Evolutionary conservation across 2,797 vertebrate genomes (phyloP).

Genomic region (Coracias cyanogaster): DNA sequence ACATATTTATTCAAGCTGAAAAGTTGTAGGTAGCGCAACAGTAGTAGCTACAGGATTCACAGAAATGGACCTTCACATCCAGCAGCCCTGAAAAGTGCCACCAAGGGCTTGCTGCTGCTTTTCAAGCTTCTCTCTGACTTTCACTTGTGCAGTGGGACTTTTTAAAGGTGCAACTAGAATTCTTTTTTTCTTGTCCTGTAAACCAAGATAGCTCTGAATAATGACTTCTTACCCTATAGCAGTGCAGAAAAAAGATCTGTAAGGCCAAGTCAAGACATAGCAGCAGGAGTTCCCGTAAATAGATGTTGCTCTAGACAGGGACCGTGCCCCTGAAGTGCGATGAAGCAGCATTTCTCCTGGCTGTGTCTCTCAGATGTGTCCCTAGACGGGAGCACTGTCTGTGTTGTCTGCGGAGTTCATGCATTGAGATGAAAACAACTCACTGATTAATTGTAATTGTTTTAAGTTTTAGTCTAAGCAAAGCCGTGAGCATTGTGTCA

Average conservation of each 20-base stretch:
- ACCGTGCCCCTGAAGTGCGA: too few species aligned
- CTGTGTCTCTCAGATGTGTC: not conserved
- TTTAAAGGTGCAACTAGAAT: not conserved
- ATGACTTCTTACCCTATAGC: not conserved
- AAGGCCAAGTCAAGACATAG: not conserved
- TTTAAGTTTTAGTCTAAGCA: not conserved
- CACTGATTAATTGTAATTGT: not conserved
- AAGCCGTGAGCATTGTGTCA: not conserved
- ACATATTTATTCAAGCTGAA: fast-evolving
- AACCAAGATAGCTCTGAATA: not conserved
- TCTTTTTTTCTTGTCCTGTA: not conserved
- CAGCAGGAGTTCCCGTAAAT: not conserved
- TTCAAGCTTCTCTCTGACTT: fast-evolving
- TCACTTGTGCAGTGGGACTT: not conserved
- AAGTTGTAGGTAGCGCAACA: not conserved
- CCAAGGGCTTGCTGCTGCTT: not conserved
- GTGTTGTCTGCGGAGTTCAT: not conserved
- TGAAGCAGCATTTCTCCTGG: not conserved
- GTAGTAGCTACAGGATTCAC: not conserved
- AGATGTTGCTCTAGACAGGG: fast-evolving
- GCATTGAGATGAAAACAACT: not conserved
- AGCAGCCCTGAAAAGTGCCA: not conserved
- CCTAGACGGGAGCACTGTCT: not conserved
- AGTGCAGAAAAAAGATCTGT: too few species aligned
- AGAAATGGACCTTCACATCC: not conserved